Conservation (phyloP, 2,113 vertebrate species). For the Scomber colias region DNA sequence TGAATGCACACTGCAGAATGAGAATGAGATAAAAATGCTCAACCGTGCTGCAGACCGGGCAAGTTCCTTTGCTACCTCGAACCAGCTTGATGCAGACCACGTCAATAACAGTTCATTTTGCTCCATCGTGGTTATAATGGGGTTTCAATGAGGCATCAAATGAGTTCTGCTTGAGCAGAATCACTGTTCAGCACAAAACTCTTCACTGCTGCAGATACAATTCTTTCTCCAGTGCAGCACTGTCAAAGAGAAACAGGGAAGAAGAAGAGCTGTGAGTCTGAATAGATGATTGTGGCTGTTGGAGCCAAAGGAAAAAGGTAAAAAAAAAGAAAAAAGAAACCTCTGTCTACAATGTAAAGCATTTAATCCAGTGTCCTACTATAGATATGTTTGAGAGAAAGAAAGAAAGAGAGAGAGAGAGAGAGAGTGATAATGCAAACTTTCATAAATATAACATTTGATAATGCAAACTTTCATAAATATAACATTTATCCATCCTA, state of each 20-base stretch:
- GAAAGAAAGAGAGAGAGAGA: too few relatives aligned
- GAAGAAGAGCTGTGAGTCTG: not conserved
- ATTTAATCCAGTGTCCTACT: not conserved
- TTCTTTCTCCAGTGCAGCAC: conserved; percentile 26
- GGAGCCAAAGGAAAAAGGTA: not conserved
- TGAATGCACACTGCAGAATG: conserved; percentile 38
- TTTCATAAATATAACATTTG: too few relatives aligned
- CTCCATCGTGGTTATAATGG: conserved; percentile 71
- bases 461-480: too few relatives aligned
- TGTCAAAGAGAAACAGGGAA: conserved; percentile 10
- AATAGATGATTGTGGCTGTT: not conserved
- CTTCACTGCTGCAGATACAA: conserved; percentile 37
- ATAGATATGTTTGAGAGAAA: not conserved
- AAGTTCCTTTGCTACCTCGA: not conserved
- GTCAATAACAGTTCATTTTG: conserved; percentile 69
- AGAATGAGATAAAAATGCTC: conserved; percentile 37
- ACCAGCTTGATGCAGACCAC: conserved; percentile 39
- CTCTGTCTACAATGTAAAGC: not conserved
- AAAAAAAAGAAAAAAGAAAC: not conserved
- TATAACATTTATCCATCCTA: too few relatives aligned
- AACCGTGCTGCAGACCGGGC: conserved; percentile 6
- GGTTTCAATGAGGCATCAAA: conserved; percentile 81
- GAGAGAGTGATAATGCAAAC: too few relatives aligned
- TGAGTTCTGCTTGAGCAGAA: conserved; percentile 71
- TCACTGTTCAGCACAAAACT: conserved; percentile 60